Base-by-base conservation (phyloP, 1,140 invertebrate species). In the Bombyx mandarina region DNA sequence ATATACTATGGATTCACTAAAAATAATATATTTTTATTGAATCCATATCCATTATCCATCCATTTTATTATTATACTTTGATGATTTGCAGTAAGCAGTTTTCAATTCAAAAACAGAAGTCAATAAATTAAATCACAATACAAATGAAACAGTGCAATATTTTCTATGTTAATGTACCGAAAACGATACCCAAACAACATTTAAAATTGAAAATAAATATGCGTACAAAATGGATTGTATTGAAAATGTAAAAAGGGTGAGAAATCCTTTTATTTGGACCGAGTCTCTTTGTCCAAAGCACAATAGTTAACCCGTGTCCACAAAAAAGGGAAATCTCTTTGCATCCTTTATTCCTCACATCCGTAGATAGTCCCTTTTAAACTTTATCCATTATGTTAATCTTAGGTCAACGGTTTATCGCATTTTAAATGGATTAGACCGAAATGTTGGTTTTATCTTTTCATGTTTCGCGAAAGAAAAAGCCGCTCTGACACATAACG, bases 381-480 rank as follows among this genome's bases (percentile, higher is more conserved):
- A 70, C 66, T 65, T 73, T 69, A 66, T 68, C 69, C 65, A 74
- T 72, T 73, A 74, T 74, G 74, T 70, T 77, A 77, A 77, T 75
- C 67, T 73, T 57, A 75, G 75, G 71, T 68, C 72, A 72, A 67
- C 63, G 61, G 61, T 68, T 74, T 72, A 77, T 69, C 66, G 60
- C 61, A 50, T 68, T 56, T 73, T 68, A 69, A 76, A 71, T 65
- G 69, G 67, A 71, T 76, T 74, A 76, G 26, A 69, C 61, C 54
- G 57, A 48, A 64, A 67, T 69, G 58, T 67, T 60, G 57, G 60
- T 52, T 69, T 65, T 67, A 63, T 69, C 59, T 60, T 26, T 57
- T 52, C 53, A 44, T 63, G 57, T 60, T 56, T 43, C 57, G 45
- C 43, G 56, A 61, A 65, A 69, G 56, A 62, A 66, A 66, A 57